Percentiles rank a stretch among this genome's conserved stretches.
Evolutionary conservation across 2,113 vertebrate species (phyloP).

Genomic region (Euleptes europaea): DNA sequence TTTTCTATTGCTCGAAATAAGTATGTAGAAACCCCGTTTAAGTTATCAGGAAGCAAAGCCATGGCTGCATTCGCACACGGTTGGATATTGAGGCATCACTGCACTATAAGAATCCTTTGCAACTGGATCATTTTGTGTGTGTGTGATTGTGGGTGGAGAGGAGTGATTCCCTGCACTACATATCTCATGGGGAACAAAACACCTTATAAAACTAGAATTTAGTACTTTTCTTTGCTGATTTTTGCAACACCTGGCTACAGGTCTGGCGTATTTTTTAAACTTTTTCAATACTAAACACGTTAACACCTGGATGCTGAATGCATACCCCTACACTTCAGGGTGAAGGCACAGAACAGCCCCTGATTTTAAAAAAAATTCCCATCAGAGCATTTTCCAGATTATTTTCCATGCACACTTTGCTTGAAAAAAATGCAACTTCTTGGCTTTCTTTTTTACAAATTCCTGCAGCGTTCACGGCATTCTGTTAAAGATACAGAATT

Average conservation of each 20-base stretch:
- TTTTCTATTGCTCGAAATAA: background rate
- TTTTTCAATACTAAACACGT: background rate
- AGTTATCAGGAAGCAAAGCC: background rate
- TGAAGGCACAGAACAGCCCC: background rate
- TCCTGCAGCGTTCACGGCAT: background rate
- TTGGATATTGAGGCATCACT: too few relatives aligned
- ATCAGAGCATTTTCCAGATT: background rate
- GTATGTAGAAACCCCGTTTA: background rate
- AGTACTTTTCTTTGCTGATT: too few relatives aligned
- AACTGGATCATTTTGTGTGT: too few relatives aligned
- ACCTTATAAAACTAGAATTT: too few relatives aligned
- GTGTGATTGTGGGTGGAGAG: too few relatives aligned
- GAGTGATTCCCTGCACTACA: too few relatives aligned
- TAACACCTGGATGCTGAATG: background rate
- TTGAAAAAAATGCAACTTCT: background rate
- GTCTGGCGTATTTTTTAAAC: background rate
- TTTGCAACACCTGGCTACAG: background rate
- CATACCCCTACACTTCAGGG: background rate
- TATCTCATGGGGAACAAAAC: too few relatives aligned
- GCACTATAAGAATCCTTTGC: too few relatives aligned
- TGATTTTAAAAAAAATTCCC: background rate
- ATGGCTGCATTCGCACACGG: background rate
- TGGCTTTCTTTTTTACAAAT: background rate
- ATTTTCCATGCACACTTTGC: background rate
- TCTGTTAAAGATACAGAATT: background rate